These are phyloP conservation scores for Mionectes macconnelli DNA, from an alignment of 2,113 vertebrate species.

Conservation along the genomic window DNA sequence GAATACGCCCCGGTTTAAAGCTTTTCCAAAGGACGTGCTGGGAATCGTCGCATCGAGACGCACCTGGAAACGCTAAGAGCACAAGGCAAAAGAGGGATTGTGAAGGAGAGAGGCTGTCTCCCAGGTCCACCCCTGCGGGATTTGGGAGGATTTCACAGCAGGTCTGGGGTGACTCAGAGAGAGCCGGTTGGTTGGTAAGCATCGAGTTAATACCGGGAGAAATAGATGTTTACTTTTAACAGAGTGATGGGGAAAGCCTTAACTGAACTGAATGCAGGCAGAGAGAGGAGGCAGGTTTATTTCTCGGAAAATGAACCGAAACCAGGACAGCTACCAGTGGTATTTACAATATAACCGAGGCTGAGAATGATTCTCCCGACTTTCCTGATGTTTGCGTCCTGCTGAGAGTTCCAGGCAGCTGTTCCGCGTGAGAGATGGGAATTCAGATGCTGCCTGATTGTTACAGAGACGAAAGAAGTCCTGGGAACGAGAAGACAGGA, in stretches of 20 bases:
- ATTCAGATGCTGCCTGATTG: background rate
- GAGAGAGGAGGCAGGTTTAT: background rate
- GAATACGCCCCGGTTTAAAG: background rate
- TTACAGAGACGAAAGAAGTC: fast-evolving
- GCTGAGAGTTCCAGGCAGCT: background rate
- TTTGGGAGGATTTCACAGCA: background rate
- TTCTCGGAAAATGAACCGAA: background rate
- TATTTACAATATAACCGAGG: background rate
- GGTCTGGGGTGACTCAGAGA: background rate
- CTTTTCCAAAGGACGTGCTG: background rate
- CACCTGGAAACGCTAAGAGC: background rate
- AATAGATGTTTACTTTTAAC: background rate
- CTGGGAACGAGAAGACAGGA: background rate
- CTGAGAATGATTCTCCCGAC: background rate
- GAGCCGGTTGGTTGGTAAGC: background rate
- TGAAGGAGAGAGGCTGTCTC: fast-evolving
- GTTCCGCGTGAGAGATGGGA: fast-evolving
- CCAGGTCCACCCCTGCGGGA: background rate
- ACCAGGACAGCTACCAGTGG: background rate
- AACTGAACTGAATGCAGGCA: background rate
- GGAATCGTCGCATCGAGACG: background rate
- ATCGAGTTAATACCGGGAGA: background rate
- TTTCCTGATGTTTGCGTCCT: background rate
- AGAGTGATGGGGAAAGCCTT: background rate
- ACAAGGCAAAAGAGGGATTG: background rate